A percentile compares a stretch with the other conserved stretches of the same genome.
Evolutionary conservation across 2,113 vertebrate species (phyloP).

Genomic region (Malurus elegans): DNA sequence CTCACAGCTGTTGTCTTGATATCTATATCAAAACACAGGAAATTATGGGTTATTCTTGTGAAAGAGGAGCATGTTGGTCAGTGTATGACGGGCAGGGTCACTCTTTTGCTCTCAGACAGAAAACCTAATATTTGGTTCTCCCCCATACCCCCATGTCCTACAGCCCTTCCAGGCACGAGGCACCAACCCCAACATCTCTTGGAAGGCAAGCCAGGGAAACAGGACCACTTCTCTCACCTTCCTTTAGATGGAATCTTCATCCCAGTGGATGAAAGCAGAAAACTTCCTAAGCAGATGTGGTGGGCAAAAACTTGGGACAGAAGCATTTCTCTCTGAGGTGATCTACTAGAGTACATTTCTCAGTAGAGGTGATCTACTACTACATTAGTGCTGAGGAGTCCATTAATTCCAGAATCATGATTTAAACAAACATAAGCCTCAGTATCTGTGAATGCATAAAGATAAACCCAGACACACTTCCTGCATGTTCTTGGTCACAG

Average conservation of each 20-base stretch:
- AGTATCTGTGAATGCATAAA: not conserved
- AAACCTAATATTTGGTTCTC: not conserved
- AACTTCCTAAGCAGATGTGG: not conserved
- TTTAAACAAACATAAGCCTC: not conserved
- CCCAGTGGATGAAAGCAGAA: not conserved
- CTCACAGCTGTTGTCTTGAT: constrained; percentile 81
- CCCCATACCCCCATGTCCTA: not conserved
- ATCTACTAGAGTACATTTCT: not conserved
- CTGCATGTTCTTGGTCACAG: not conserved
- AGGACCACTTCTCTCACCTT: not conserved
- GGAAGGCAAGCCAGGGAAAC: not conserved
- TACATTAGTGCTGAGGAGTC: not conserved
- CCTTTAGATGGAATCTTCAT: not conserved
- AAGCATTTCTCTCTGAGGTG: not conserved
- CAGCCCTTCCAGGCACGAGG: not conserved
- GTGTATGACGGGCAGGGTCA: not conserved
- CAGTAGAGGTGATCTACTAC: not conserved
- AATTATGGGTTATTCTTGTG: not conserved
- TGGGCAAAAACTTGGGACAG: not conserved
- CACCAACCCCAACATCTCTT: not conserved
- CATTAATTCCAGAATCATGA: not conserved
- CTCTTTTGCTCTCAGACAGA: not conserved
- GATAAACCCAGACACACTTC: not conserved
- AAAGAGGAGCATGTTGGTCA: not conserved
- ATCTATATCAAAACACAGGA: constrained; percentile 58